Conservation (phyloP, 1,140 invertebrate species). For the Nomia melanderi region DNA sequence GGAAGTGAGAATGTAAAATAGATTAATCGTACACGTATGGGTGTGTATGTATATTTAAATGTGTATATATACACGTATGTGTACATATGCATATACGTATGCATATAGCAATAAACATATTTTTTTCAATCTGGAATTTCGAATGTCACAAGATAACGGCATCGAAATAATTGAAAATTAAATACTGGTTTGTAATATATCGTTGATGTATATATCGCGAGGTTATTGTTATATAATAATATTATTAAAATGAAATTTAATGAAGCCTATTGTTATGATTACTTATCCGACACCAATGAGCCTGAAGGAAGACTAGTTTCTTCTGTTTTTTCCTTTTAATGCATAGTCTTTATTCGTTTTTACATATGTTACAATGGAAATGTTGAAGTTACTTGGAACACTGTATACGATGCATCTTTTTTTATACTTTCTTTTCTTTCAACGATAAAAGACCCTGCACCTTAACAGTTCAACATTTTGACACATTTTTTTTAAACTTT, state of each 20-base stretch:
- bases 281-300: not conserved
- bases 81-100: conserved; percentile 36
- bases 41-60: conserved; percentile 42
- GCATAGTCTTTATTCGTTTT: conserved; percentile 75
- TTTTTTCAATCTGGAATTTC: conserved; percentile 56
- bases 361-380: conserved; percentile 81
- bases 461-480: conserved; percentile 46
- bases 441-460: conserved; percentile 41
- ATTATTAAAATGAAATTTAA: conserved; percentile 73
- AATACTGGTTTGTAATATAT: conserved; percentile 74
- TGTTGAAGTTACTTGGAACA: conserved; percentile 76
- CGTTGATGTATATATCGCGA: conserved; percentile 77
- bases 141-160: conserved; percentile 19
- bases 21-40: conserved; percentile 39
- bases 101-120: conserved; percentile 66
- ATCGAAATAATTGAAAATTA: conserved; percentile 46
- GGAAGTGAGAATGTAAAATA: conserved; percentile 49
- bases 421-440: conserved; percentile 32
- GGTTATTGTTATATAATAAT: conserved; percentile 79
- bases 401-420: conserved; percentile 48
- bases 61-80: conserved; percentile 31
- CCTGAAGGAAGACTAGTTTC: not conserved
- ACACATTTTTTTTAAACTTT: conserved; percentile 55
- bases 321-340: conserved; percentile 56
- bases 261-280: conserved; percentile 25